Evolutionary conservation across 2,113 vertebrate species (phyloP).

Genomic region (Sarotherodon lohbergeri): DNA sequence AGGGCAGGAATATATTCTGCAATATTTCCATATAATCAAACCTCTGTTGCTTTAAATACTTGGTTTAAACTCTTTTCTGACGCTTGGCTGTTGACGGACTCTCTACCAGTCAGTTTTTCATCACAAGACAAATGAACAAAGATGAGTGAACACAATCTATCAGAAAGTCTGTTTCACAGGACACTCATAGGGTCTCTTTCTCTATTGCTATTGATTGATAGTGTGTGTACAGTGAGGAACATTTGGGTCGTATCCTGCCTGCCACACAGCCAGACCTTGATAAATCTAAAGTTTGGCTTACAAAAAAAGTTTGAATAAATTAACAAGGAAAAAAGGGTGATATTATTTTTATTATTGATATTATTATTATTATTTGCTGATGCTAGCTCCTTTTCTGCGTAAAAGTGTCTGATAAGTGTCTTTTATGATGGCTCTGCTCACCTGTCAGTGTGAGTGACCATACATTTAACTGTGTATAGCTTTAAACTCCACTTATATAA

Average conservation of each 20-base stretch:
- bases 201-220: not conserved
- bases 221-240: not conserved
- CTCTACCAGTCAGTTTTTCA: not conserved
- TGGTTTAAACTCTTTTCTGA: not conserved
- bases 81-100: not conserved
- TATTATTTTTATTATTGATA: not conserved
- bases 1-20: not conserved
- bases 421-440: too few species aligned
- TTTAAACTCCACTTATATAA: not conserved
- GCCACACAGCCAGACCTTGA: not conserved
- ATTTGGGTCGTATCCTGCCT: not conserved
- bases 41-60: not conserved
- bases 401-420: too few species aligned
- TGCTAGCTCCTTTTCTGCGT: too few species aligned
- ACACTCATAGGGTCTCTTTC: accelerated
- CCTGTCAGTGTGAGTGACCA: not conserved
- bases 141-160: not conserved
- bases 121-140: not conserved
- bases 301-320: not conserved
- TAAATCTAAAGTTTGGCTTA: not conserved
- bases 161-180: not conserved
- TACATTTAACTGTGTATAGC: not conserved
- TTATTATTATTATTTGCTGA: not conserved
- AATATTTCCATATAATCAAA: not conserved
- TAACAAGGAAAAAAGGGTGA: not conserved